A percentile compares a stretch with the other conserved stretches of the same genome.
Conservation (phyloP, 2,113 vertebrate species). For the Suncus etruscus region DNA sequence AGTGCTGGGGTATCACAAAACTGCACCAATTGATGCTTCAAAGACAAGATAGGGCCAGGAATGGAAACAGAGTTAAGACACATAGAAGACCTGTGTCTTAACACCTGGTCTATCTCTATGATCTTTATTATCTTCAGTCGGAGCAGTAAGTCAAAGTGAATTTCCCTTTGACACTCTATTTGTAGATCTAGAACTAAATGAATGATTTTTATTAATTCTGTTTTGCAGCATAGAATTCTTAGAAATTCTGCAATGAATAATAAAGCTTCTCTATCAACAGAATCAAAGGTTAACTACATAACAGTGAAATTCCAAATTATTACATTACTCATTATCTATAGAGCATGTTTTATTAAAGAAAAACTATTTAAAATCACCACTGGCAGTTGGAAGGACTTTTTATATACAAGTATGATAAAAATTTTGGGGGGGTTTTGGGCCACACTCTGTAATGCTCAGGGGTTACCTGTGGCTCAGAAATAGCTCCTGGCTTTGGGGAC, state of each 20-base stretch:
- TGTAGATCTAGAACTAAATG: background rate
- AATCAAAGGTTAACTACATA: background rate
- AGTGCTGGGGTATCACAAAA: no score
- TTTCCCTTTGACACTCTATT: background rate
- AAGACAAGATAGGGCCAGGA: no score
- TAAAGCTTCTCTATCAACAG: fast-evolving
- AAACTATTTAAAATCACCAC: background rate
- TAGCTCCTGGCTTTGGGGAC: no score
- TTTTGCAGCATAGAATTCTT: background rate
- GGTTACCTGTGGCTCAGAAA: no score
- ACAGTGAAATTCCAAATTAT: background rate
- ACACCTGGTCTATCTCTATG: no score
- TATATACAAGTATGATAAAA: background rate
- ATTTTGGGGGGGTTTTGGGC: no score
- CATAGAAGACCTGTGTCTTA: no score
- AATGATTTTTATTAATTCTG: background rate
- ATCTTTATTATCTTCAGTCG: background rate
- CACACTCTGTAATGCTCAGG: no score
- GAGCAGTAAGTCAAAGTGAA: background rate
- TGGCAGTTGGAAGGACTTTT: background rate
- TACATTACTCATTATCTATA: background rate
- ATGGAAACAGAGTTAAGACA: no score
- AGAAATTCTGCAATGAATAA: fast-evolving
- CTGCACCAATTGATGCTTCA: no score
- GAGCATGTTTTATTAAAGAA: background rate